Evolutionary conservation across 2,888 invertebrate genomes (phyloP).

Genomic region (Leptura quadrifasciata): DNA sequence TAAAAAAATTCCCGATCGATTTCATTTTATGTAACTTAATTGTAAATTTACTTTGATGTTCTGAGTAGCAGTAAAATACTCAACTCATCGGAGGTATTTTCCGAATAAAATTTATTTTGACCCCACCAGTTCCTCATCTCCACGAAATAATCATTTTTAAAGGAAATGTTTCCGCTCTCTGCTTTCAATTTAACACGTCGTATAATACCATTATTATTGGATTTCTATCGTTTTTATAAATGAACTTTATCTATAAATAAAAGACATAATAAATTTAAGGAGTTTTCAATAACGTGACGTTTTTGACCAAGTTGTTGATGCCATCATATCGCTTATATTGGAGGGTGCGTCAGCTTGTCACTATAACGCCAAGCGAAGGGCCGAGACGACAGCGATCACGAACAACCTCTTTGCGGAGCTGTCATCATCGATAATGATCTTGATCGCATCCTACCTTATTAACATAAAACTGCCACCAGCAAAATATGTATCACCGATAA

Average conservation of each 20-base stretch:
- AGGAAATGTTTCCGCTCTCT: neutral
- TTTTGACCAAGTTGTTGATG: conserved; percentile 60
- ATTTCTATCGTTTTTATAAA: conserved; percentile 24
- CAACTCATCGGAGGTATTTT: no score
- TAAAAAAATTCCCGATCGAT: no score
- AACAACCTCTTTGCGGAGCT: conserved; percentile 55
- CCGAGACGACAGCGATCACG: conserved; percentile 56
- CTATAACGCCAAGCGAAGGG: conserved; percentile 44
- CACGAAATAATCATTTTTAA: neutral
- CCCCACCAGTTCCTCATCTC: no score
- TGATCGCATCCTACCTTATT: conserved; percentile 61
- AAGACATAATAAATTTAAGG: conserved; percentile 56
- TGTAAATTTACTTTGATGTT: no score
- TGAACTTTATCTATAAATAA: conserved; percentile 52
- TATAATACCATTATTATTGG: neutral
- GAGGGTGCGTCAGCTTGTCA: conserved; percentile 63
- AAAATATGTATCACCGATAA: conserved; percentile 37
- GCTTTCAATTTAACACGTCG: neutral
- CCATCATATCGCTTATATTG: conserved; percentile 61
- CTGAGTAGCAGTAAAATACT: no score
- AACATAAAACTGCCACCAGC: conserved; percentile 58
- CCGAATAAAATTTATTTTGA: no score
- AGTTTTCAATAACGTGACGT: conserved; percentile 61
- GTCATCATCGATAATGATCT: conserved; percentile 64
- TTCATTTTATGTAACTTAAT: no score